Percentiles rank a stretch among this genome's conserved stretches.
These are phyloP conservation scores for Hippocampus barbouri DNA, from an alignment of 2,113 vertebrate genomes.

Conservation along the genomic window DNA sequence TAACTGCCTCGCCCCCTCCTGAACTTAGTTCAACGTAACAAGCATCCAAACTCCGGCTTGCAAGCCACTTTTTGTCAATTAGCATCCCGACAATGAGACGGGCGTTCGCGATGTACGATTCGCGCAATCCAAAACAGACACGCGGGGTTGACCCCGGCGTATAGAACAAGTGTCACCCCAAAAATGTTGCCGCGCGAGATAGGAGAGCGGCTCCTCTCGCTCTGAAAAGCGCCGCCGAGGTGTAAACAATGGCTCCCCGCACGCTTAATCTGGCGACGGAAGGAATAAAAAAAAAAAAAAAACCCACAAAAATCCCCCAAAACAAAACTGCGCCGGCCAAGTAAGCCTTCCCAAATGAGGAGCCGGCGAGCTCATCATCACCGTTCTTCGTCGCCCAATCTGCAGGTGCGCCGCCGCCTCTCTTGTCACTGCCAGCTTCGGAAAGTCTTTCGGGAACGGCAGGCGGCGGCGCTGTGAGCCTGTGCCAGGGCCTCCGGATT, in stretches of 20 bases:
- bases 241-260: conserved; percentile 51
- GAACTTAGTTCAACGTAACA: neutral
- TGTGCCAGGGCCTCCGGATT: conserved; percentile 73
- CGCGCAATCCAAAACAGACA: conserved; percentile 47
- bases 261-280: conserved; percentile 68
- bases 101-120: conserved; percentile 12
- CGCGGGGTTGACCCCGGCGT: conserved; percentile 46
- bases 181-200: conserved; percentile 62
- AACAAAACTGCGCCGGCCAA: conserved; percentile 48
- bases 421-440: conserved; percentile 69
- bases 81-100: neutral
- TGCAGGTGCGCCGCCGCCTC: conserved; percentile 62
- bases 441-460: conserved; percentile 73
- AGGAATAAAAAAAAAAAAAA: conserved; percentile 44
- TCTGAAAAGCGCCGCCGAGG: conserved; percentile 18
- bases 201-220: conserved; percentile 44
- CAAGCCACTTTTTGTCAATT: neutral
- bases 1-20: neutral
- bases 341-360: conserved; percentile 61
- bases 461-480: conserved; percentile 70
- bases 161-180: conserved; percentile 47
- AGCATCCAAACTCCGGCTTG: neutral
- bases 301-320: conserved; percentile 20
- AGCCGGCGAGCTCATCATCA: conserved; percentile 70
- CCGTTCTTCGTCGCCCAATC: conserved; percentile 69